Base-by-base conservation (phyloP, 92 coral and sea anemone genomes). In the Porites divaricata region DNA sequence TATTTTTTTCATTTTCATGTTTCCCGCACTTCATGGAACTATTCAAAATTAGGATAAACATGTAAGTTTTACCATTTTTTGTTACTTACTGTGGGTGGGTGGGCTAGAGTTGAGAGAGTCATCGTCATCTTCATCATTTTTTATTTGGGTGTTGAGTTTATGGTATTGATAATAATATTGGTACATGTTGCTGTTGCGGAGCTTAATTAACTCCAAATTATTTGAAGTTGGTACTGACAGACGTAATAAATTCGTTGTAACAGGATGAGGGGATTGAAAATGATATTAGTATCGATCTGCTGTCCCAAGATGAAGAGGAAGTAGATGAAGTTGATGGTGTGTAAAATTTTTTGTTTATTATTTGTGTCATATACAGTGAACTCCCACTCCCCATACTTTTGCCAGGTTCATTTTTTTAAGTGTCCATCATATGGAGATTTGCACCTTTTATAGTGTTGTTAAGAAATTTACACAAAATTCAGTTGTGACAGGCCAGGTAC, bases 181-280 rank as follows among this genome's bases (percentile, higher is more conserved):
- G 62, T 57, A 57, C 62, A 57, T 57, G 19, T 57, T 12, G 0
- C 2, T 57, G 62, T 13, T 12, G 45, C 4, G 6, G 45, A 35
- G 45, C 45, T 35, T 35, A 0, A 35, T 35, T 35, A 35, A 35
- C 45, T 35, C 45, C 45, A 35, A 35, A 35, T 35, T 35, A 35
- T 35, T 52, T 53, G 58, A 10, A 53, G 4, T 14, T 7, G 0
- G 22, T 8, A 3, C 35, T 28, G 25, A 80, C 1, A 4, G 15
- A 21, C n/a, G 7, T 10, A 15, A 26, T 26, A 35, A 10, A n/a
- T 68, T 24, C 4, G 23, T 25, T 68, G 9, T 53, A 12, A 54
- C 70, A 97, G 99, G 99, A 97, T 83, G 99, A 97, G 86, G 99
- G 98, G 1, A 97, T 97, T 74, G 99, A 97, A 73, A 97, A 97